Base-by-base conservation (phyloP, 64 coral and sea anemone genomes). In the Stichodactyla mertensii region DNA sequence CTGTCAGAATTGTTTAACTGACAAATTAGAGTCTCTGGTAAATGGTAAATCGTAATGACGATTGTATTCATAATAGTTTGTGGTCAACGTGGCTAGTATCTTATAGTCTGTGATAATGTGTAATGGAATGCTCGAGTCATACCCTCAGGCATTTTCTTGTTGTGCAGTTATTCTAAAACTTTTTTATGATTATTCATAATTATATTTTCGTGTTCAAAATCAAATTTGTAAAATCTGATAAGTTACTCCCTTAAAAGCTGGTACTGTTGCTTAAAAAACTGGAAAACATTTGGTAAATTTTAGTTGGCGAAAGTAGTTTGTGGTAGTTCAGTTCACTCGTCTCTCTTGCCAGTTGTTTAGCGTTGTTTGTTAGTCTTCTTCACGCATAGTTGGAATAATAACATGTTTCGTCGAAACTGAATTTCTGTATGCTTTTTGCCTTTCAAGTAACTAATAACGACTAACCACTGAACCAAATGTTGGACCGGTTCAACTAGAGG, bases 321-420 rank as follows among this genome's bases (percentile, higher is more conserved):
- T 66, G 18, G 5, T 4, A n/a, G 62, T n/a, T 18, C 62, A n/a
- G 7, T 66, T 4, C 2, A 70, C 20, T 70, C 22, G 22, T 19
- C n/a, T 74, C 69, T 74, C 5, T n/a, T 74, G 62, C 5, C 62
- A n/a, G 69, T 74, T 74, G 69, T 74, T 74, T 74, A 31, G 69
- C 69, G 69, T 74, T 74, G 69, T 74, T 74, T 74, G 69, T 74
- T 74, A 74, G 69, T 9, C 69, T 74, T 12, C 69, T 74, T 74
- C 69, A 74, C 24, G 69, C 69, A 74, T 31, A 27, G 23, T 23
- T 74, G 69, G 10, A 13, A 31, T 27, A 74, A 74, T 74, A 74
- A 31, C 69, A 31, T 27, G n/a, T 74, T 31, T 74, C 69, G 69
- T 27, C 12, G 69, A 74, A 23, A 27, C 24, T 74, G 8, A 14